Evolutionary conservation across 2,888 invertebrate species (phyloP), one percentile per base, ranked within the genome.

Genomic region (Ecliptopera silaceata): DNA sequence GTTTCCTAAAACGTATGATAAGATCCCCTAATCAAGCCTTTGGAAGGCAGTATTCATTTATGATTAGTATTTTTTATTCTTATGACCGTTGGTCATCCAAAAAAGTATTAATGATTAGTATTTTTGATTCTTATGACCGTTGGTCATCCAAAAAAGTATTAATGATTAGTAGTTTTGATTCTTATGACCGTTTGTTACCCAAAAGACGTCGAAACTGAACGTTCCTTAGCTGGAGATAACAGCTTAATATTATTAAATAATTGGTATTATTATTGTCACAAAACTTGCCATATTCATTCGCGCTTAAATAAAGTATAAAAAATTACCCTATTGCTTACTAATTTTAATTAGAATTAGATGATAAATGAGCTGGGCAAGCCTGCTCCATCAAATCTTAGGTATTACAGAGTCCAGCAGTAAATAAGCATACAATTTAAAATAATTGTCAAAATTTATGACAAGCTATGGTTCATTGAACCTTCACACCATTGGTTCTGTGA

Each of bases 211-310:
- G n/a, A n/a, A 11, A n/a, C 31, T 31, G 31, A 31, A 31, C 31
- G 31, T 31, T 11, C 11, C 34, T 13, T 13, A 34, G 3, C 22
- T 1, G 12, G 36, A 13, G 13, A 36, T 22, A n/a, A 6, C 6
- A 5, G 41, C n/a, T 22, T 49, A 44, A 41, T 13, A 34, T 18
- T 32, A 38, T 39, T 15, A n/a, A 43, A 29, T 20, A 29, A 52
- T 50, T 47, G 32, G 48, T 54, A 53, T 54, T 59, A 50, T 22
- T 32, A 44, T 43, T 55, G 59, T 64, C 61, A 61, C 59, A 64
- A 64, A 59, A 43, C 47, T 56, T 59, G 52, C 47, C 57, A 61
- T 55, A 39, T 51, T 51, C 17, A 17, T 22, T 22, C 22, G 6
- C n/a, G n/a, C n/a, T n/a, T n/a, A n/a, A n/a, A n/a, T n/a, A n/a